A percentile compares a stretch with the other conserved stretches of the same genome.
Conservation (phyloP, 2,888 invertebrate genomes). For the Cyclophora albipunctata region DNA sequence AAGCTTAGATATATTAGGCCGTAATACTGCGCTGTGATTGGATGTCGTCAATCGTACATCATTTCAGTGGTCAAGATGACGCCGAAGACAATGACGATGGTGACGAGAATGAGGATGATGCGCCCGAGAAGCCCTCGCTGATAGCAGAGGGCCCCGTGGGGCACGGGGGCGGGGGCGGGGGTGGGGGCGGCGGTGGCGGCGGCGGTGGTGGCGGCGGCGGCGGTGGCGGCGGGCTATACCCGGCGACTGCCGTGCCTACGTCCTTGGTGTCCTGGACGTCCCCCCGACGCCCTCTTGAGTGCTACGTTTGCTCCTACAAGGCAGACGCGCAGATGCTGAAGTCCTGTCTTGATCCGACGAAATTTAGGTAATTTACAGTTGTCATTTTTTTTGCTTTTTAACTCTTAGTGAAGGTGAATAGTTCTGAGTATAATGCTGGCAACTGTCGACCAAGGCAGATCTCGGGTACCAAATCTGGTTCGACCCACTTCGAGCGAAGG, state of each 20-base stretch:
- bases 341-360: slow-evolving; percentile 59
- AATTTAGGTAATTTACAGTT: slow-evolving; percentile 40
- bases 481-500: too few species aligned
- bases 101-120: slow-evolving; percentile 43
- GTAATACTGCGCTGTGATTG: too few species aligned
- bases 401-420: too few species aligned
- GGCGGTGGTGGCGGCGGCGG: slow-evolving; percentile 19
- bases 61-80: slow-evolving; percentile 10
- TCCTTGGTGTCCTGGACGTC: slow-evolving; percentile 29
- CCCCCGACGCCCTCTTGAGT: slow-evolving; percentile 51
- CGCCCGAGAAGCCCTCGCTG: slow-evolving; percentile 27
- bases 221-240: slow-evolving; percentile 14
- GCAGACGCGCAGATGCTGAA: slow-evolving; percentile 40
- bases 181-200: slow-evolving; percentile 22
- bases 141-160: neutral
- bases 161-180: neutral
- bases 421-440: too few species aligned
- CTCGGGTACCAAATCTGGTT: too few species aligned
- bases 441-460: too few species aligned
- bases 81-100: slow-evolving; percentile 39
- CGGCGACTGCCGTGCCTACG: too few species aligned
- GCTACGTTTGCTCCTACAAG: slow-evolving; percentile 60
- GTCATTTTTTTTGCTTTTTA: too few species aligned
- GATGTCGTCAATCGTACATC: neutral
- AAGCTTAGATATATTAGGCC: too few species aligned